Conservation (phyloP, 2,888 invertebrate species). For the Diabrotica balteata region DNA sequence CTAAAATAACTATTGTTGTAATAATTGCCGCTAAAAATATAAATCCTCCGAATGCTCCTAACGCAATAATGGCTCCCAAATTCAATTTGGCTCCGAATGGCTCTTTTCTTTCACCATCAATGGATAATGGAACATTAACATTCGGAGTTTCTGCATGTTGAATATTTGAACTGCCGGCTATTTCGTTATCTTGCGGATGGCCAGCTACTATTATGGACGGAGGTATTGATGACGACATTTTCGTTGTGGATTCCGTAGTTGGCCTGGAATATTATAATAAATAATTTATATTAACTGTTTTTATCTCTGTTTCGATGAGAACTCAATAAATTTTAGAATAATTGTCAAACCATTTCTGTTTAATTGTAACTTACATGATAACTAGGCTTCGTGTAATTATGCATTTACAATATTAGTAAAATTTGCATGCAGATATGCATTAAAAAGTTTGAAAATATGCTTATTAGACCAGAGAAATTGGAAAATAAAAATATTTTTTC, state of each 20-base stretch:
- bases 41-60: slow-evolving; percentile 90
- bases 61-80: slow-evolving; percentile 85
- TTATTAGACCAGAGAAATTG: too few relatives aligned
- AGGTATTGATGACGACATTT: slow-evolving; percentile 29
- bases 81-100: slow-evolving; percentile 76
- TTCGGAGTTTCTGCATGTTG: slow-evolving; percentile 72
- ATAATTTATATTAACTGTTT: neutral
- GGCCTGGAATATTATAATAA: slow-evolving; percentile 30
- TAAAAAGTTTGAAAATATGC: too few relatives aligned
- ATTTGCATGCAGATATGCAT: too few relatives aligned
- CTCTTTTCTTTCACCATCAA: slow-evolving; percentile 67
- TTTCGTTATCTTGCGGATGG: slow-evolving; percentile 85
- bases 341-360: too few relatives aligned
- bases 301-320: too few relatives aligned
- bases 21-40: slow-evolving; percentile 89
- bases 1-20: slow-evolving; percentile 86
- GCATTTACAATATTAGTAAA: too few relatives aligned
- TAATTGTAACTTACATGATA: too few relatives aligned
- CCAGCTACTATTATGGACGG: slow-evolving; percentile 59
- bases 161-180: slow-evolving; percentile 62
- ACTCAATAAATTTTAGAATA: too few relatives aligned
- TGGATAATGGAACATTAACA: slow-evolving; percentile 72
- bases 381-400: too few relatives aligned
- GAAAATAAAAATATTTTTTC: too few relatives aligned
- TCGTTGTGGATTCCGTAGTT: slow-evolving; percentile 44